Evolutionary conservation across 37 sponge, comb jelly and placozoan genomes (phyloP).

Genomic region (Diacarnus erythraeanus): DNA sequence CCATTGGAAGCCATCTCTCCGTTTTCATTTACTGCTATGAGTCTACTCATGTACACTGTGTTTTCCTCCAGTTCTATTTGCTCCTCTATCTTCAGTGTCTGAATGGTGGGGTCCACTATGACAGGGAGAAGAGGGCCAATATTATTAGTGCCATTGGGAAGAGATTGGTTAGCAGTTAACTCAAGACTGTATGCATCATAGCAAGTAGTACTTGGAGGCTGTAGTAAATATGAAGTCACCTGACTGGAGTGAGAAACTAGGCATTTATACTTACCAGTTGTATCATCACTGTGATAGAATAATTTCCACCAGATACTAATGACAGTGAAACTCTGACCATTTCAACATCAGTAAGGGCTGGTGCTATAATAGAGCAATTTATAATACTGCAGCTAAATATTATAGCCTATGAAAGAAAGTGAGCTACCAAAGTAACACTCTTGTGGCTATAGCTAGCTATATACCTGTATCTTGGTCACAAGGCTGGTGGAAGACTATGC

Average conservation of each 20-base stretch:
- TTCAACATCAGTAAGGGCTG: not conserved
- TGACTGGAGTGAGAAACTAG: no score
- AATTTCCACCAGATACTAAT: not conserved
- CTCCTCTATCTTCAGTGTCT: not conserved
- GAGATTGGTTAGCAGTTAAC: not conserved
- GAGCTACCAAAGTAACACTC: not conserved
- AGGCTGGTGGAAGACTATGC: not conserved
- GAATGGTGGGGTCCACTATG: not conserved
- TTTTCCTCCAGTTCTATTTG: not conserved
- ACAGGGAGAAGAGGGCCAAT: not conserved
- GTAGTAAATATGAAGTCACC: no score
- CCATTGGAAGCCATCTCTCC: not conserved
- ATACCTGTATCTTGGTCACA: slow-evolving; percentile 1
- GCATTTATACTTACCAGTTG: no score
- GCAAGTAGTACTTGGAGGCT: not conserved
- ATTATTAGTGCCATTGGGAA: not conserved
- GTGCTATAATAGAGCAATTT: not conserved
- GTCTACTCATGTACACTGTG: not conserved
- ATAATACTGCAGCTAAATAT: no score
- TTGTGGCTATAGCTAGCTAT: not conserved
- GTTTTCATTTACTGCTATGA: not conserved
- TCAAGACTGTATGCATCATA: not conserved
- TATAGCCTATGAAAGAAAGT: no score
- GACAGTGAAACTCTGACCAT: not conserved
- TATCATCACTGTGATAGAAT: not conserved